Conservation (phyloP, 2,113 vertebrate species). For the Apteryx owenii region DNA sequence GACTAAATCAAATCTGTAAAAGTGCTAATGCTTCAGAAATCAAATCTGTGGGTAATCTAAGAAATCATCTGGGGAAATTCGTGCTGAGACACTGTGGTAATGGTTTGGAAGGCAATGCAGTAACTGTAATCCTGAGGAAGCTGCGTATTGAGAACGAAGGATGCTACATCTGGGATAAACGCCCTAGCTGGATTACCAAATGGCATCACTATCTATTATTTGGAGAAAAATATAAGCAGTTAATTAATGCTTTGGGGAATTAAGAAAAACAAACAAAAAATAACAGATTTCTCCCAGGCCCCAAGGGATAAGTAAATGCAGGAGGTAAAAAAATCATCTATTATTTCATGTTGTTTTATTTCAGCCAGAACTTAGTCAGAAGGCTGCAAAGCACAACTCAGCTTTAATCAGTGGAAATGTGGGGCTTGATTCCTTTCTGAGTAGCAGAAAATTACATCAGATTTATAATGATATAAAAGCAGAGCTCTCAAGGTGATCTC, state of each 20-base stretch:
- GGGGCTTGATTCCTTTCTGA: constrained; percentile 30
- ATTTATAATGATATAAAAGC: constrained; percentile 20
- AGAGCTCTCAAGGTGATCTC: constrained; percentile 55
- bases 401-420: constrained; percentile 24
- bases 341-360: constrained; percentile 12
- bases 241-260: constrained; percentile 65
- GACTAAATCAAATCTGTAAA: background rate
- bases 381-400: background rate
- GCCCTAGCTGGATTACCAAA: constrained; percentile 47
- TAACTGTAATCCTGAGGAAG: background rate
- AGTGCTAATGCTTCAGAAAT: background rate
- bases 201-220: constrained; percentile 15
- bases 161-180: constrained; percentile 19
- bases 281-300: background rate
- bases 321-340: background rate
- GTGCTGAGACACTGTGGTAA: background rate
- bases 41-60: background rate
- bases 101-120: background rate
- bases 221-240: constrained; percentile 49
- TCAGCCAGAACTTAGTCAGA: constrained; percentile 12
- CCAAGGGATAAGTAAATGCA: constrained; percentile 13
- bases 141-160: constrained; percentile 6
- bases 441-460: constrained; percentile 7
- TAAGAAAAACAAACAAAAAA: background rate
- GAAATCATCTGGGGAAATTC: background rate